A percentile compares a stretch with the other conserved stretches of the same genome.
Evolutionary conservation across 2,888 invertebrate species (phyloP).

Genomic region (Pteria penguin): DNA sequence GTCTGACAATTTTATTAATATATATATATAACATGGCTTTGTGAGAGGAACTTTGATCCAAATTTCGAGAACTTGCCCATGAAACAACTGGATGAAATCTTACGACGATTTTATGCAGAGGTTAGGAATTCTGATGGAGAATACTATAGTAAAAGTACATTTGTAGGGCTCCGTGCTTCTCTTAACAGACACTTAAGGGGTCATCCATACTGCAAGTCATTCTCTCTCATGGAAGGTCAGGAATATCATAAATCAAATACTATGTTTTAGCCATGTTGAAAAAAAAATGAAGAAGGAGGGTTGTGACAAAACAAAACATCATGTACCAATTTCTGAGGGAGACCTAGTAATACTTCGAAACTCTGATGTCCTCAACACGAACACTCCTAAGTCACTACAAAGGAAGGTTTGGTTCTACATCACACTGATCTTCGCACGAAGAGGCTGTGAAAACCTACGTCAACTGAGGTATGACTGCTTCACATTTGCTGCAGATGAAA

Average conservation of each 20-base stretch:
- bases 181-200: conserved; percentile 11
- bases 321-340: conserved; percentile 9
- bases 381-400: conserved; percentile 15
- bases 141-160: conserved; percentile 14
- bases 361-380: too few relatives aligned
- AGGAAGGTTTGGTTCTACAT: conserved; percentile 39
- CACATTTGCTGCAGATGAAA: too few relatives aligned
- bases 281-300: conserved; percentile 19
- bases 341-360: too few relatives aligned
- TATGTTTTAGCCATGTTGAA: conserved; percentile 27
- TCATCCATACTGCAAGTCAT: conserved; percentile 9
- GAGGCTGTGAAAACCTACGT: conserved; percentile 31
- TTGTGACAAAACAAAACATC: conserved; percentile 13
- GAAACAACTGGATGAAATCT: background rate
- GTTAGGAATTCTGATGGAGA: conserved; percentile 20
- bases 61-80: conserved; percentile 6
- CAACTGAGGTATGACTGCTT: conserved; percentile 19
- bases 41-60: too few relatives aligned
- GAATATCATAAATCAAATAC: conserved; percentile 1
- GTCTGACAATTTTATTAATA: too few relatives aligned
- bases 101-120: conserved; percentile 7
- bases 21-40: too few relatives aligned
- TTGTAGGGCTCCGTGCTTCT: conserved; percentile 20
- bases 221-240: background rate
- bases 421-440: conserved; percentile 22